Evolutionary conservation across 1,140 invertebrate genomes (phyloP).

Genomic region (Caenorhabditis latens): DNA sequence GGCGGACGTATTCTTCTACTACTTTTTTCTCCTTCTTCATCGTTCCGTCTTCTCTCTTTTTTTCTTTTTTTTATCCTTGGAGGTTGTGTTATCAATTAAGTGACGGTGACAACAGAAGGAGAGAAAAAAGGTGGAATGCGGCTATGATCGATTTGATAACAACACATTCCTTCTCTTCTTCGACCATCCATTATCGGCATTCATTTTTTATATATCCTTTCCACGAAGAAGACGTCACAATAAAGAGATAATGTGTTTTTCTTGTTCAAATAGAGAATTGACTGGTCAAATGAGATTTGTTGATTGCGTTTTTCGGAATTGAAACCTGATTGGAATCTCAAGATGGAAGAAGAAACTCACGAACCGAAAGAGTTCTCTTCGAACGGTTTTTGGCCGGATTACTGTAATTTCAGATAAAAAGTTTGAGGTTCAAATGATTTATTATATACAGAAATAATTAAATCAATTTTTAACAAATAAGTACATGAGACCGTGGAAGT

Average conservation of each 20-base stretch:
- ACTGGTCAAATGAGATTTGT: background rate
- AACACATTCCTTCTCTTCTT: slow-evolving; percentile 7
- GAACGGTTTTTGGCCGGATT: too few relatives aligned
- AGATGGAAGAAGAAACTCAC: background rate
- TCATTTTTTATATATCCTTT: slow-evolving; percentile 47
- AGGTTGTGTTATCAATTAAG: slow-evolving; percentile 38
- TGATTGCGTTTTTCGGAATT: background rate
- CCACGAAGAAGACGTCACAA: background rate
- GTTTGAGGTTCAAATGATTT: background rate
- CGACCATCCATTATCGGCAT: slow-evolving; percentile 51
- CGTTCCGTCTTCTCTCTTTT: slow-evolving; percentile 25
- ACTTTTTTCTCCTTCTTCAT: background rate
- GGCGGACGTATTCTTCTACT: background rate
- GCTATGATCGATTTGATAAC: slow-evolving; percentile 54
- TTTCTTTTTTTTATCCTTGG: too few relatives aligned
- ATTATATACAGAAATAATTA: slow-evolving; percentile 49
- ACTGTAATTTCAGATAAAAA: background rate
- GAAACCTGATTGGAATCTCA: background rate
- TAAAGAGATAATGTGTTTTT: background rate
- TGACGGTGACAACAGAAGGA: background rate
- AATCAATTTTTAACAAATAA: slow-evolving; percentile 9
- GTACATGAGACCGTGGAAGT: slow-evolving; percentile 41
- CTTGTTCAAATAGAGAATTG: slow-evolving; percentile 26
- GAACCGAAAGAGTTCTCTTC: too few relatives aligned
- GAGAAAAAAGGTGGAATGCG: slow-evolving; percentile 2